phyloP scores from a whole-genome alignment of 2,888 invertebrate genomes.

The Euclidia mi region DNA sequence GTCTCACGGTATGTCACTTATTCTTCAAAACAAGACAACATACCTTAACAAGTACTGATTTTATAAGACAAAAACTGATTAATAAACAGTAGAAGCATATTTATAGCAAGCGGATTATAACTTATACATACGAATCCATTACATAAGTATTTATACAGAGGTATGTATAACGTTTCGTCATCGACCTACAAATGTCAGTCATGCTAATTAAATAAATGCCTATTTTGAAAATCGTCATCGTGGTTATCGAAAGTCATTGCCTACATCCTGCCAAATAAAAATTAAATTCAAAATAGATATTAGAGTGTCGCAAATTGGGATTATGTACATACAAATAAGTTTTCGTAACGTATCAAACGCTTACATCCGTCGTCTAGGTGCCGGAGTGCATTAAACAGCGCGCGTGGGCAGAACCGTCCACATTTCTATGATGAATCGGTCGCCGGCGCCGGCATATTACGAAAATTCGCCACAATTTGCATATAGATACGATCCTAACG shows the following conservation, averaged over 20 bases:
- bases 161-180: conserved; percentile 9
- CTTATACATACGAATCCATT: conserved; percentile 4
- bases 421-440: conserved; percentile 88
- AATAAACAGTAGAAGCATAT: neutral
- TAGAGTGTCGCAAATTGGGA: conserved; percentile 49
- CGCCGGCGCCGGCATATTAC: conserved; percentile 78
- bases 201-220: conserved; percentile 3
- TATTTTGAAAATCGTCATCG: conserved; percentile 11
- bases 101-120: neutral
- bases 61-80: conserved; percentile 5
- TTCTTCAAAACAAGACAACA: conserved; percentile 1
- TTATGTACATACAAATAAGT: conserved; percentile 59
- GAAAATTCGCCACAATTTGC: conserved; percentile 86
- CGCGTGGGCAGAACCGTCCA: conserved; percentile 87
- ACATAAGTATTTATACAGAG: conserved; percentile 1
- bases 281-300: conserved; percentile 36
- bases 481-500: conserved; percentile 79
- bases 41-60: neutral
- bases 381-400: conserved; percentile 72
- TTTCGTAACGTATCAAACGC: conserved; percentile 64
- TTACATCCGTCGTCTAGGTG: conserved; percentile 60
- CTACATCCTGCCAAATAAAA: conserved; percentile 16
- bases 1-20: conserved; percentile 24
- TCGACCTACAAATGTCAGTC: conserved; percentile 8
- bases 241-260: conserved; percentile 3